These are phyloP conservation scores for Anarsia innoxiella DNA, from an alignment of 2,888 invertebrate species.

Conservation along the genomic window DNA sequence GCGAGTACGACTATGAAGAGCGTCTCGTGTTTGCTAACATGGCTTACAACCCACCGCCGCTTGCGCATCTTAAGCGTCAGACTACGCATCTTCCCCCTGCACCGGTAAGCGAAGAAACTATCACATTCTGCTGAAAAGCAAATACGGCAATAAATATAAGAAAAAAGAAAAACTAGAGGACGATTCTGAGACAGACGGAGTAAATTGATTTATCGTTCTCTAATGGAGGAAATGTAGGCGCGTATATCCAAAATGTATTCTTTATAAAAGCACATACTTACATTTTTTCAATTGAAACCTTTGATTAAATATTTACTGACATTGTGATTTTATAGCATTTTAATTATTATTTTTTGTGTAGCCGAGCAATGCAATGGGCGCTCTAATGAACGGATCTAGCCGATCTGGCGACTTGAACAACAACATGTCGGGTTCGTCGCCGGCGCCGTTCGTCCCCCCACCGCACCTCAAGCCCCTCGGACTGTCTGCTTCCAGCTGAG, in stretches of 20 bases:
- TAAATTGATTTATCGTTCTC: no score
- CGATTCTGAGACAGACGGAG: no score
- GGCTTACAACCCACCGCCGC: conserved; percentile 90
- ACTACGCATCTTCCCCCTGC: conserved; percentile 77
- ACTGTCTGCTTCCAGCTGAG: conserved; percentile 80
- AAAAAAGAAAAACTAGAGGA: no score
- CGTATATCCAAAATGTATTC: no score
- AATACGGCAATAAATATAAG: no score
- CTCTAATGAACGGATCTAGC: conserved; percentile 72
- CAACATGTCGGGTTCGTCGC: conserved; percentile 77
- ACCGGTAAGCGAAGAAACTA: no score
- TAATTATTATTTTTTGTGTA: conserved; percentile 25
- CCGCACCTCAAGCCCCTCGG: conserved; percentile 76
- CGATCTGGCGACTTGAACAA: conserved; percentile 80
- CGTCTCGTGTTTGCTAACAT: conserved; percentile 95
- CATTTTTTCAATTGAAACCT: no score
- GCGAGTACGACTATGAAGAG: conserved; percentile 98
- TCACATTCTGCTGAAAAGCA: no score
- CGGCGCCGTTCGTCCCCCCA: conserved; percentile 61
- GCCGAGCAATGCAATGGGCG: conserved; percentile 61
- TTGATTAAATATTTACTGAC: no score
- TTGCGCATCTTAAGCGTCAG: conserved; percentile 86
- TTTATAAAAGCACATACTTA: no score
- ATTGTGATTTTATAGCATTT: background rate
- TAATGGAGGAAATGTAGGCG: no score